Conservation (phyloP, 2,797 vertebrate species). For the Arnoldichthys spilopterus region DNA sequence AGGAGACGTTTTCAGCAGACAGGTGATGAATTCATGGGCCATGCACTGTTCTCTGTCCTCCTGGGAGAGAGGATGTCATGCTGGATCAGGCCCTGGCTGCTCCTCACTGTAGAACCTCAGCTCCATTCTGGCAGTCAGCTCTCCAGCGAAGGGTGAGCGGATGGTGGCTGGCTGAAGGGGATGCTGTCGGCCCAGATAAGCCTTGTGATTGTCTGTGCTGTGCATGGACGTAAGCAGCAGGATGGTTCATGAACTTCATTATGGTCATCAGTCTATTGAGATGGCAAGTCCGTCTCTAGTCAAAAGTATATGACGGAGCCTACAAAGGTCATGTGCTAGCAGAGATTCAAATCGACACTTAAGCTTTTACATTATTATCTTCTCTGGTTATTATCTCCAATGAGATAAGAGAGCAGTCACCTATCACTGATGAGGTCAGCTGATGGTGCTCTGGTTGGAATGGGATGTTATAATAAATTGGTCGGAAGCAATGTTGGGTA, state of each 20-base stretch:
- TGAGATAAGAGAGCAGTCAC: conserved; percentile 17
- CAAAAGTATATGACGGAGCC: background rate
- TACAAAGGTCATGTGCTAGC: background rate
- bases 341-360: conserved; percentile 15
- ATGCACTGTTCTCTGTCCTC: conserved; percentile 41
- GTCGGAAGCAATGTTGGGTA: too few relatives aligned
- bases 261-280: conserved; percentile 20
- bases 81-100: conserved; percentile 44
- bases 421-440: conserved; percentile 25
- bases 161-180: conserved; percentile 38
- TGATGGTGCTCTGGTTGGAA: background rate
- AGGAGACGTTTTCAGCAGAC: conserved; percentile 35
- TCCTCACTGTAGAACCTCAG: conserved; percentile 24
- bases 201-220: conserved; percentile 26
- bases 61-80: conserved; percentile 46
- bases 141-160: conserved; percentile 29
- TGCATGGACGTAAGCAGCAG: background rate
- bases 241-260: conserved; percentile 8
- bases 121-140: conserved; percentile 38
- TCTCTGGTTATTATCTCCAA: conserved; percentile 12
- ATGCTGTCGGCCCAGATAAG: conserved; percentile 11
- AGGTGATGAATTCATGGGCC: conserved; percentile 51
- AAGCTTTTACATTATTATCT: background rate
- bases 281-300: background rate
- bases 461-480: background rate